phyloP scores from a whole-genome alignment of 2,888 invertebrate genomes.

The Phorcus lineatus region DNA sequence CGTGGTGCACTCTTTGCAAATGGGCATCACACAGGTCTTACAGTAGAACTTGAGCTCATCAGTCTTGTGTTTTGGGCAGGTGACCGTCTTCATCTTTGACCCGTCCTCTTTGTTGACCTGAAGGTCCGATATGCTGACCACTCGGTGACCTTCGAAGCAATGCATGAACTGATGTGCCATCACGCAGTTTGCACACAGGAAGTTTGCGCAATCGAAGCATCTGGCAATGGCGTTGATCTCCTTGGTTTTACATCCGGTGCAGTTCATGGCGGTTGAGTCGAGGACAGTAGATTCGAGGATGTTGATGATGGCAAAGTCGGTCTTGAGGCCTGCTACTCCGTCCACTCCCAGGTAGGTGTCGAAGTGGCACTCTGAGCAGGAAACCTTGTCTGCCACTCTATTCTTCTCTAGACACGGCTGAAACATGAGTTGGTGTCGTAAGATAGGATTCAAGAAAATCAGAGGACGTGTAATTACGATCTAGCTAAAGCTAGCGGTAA shows the following conservation, averaged over 20 bases:
- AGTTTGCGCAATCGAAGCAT: slow-evolving; percentile 96
- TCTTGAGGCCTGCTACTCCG: slow-evolving; percentile 82
- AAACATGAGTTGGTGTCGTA: too few species aligned
- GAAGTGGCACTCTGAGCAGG: slow-evolving; percentile 83
- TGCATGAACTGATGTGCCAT: slow-evolving; percentile 99
- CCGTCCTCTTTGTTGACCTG: slow-evolving; percentile 77
- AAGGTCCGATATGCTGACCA: slow-evolving; percentile 81
- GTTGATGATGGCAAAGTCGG: slow-evolving; percentile 80
- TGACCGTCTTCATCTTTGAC: slow-evolving; percentile 77
- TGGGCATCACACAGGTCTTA: slow-evolving; percentile 91
- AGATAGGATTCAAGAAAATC: too few species aligned
- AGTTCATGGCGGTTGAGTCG: slow-evolving; percentile 76
- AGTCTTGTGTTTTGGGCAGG: slow-evolving; percentile 91
- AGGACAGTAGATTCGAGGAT: slow-evolving; percentile 74
- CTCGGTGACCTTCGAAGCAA: slow-evolving; percentile 97
- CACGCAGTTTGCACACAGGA: slow-evolving; percentile 96
- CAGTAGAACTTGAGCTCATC: slow-evolving; percentile 95
- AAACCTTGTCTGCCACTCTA: slow-evolving; percentile 81
- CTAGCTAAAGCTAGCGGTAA: too few species aligned
- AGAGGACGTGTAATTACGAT: too few species aligned
- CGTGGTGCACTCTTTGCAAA: slow-evolving; percentile 95
- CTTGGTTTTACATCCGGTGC: slow-evolving; percentile 10
- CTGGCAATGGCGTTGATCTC: slow-evolving; percentile 85
- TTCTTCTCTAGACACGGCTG: slow-evolving; percentile 83
- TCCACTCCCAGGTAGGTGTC: slow-evolving; percentile 71